Evolutionary conservation across 2,113 vertebrate genomes (phyloP).

Genomic region (Vulpes ferrilata): DNA sequence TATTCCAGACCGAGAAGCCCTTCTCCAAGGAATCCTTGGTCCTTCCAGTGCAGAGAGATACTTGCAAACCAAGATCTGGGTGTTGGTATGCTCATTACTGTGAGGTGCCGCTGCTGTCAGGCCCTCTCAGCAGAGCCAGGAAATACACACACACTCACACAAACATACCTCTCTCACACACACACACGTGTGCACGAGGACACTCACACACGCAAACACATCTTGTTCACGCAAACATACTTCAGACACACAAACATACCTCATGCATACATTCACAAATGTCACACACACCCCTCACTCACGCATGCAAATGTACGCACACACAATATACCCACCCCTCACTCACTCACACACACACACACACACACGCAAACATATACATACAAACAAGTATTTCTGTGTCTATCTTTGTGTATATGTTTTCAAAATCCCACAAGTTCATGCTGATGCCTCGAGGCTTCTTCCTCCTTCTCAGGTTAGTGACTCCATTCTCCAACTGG

Average conservation of each 20-base stretch:
- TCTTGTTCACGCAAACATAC: background rate
- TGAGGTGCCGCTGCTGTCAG: background rate
- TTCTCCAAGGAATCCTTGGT: background rate
- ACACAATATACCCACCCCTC: too few relatives aligned
- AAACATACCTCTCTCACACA: background rate
- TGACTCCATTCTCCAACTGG: background rate
- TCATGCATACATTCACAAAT: background rate
- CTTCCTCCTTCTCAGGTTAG: background rate
- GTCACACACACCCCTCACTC: background rate
- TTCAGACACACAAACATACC: background rate
- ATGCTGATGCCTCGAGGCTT: background rate
- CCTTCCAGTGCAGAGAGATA: background rate
- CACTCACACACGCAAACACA: background rate
- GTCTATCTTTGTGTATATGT: background rate
- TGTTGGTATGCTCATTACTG: background rate
- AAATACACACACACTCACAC: background rate
- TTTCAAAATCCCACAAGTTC: background rate
- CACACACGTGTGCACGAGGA: too few relatives aligned
- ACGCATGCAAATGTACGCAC: too few relatives aligned
- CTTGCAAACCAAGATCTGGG: background rate
- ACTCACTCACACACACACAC: background rate
- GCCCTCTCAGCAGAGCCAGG: background rate
- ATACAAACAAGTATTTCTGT: background rate
- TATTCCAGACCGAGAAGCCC: background rate
- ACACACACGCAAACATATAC: background rate